Evolutionary conservation across 2,797 vertebrate genomes (phyloP).

Genomic region (Enteromius fasciolatus): DNA sequence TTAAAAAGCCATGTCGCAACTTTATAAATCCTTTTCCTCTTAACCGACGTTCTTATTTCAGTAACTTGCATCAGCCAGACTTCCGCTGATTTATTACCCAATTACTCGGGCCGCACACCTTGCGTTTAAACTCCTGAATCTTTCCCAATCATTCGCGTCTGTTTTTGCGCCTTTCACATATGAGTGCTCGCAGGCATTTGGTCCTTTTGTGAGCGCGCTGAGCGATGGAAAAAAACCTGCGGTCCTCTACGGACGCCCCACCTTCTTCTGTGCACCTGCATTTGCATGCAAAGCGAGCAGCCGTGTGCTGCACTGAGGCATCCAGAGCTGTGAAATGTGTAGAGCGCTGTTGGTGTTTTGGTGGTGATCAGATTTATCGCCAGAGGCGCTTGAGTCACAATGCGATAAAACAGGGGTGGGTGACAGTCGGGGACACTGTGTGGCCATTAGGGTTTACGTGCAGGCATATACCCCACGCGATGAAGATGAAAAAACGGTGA

Average conservation of each 20-base stretch:
- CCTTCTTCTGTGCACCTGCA: constrained; percentile 31
- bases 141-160: constrained; percentile 34
- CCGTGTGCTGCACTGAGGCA: constrained; percentile 5
- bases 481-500: constrained; percentile 49
- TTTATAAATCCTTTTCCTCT: constrained; percentile 20
- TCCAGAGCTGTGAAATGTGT: constrained; percentile 26
- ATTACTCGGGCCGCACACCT: constrained; percentile 59
- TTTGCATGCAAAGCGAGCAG: constrained; percentile 39
- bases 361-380: constrained; percentile 39
- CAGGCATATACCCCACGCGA: constrained; percentile 49
- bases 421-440: constrained; percentile 42
- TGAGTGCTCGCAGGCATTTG: constrained; percentile 12
- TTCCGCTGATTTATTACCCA: constrained; percentile 64
- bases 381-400: constrained; percentile 34
- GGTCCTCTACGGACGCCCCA: constrained; percentile 5
- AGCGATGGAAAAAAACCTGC: constrained; percentile 24
- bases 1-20: constrained; percentile 1
- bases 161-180: constrained; percentile 28
- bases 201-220: constrained; percentile 2
- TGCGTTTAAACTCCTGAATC: constrained; percentile 57
- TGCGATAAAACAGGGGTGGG: constrained; percentile 39
- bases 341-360: constrained; percentile 32
- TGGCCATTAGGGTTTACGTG: constrained; percentile 15
- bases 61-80: constrained; percentile 67
- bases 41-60: constrained; percentile 54